These are phyloP conservation scores for Nymphalis urticae DNA, from an alignment of 2,888 invertebrate species.

Conservation along the genomic window DNA sequence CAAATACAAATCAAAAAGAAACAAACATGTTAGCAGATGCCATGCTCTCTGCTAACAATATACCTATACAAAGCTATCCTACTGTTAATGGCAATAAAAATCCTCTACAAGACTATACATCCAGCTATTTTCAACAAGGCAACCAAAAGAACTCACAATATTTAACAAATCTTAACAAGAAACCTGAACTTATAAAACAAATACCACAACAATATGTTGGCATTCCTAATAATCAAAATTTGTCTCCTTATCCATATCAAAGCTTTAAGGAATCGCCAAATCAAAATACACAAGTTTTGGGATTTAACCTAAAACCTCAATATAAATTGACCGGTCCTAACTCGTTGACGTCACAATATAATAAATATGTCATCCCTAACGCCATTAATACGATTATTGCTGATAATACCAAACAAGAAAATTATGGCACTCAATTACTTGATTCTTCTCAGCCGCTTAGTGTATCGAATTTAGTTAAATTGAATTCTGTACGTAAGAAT, in stretches of 20 bases:
- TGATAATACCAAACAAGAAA: conserved; percentile 30
- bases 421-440: conserved; percentile 34
- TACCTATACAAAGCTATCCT: neutral
- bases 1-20: neutral
- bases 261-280: conserved; percentile 17
- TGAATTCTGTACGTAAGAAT: conserved; percentile 43
- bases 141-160: no score
- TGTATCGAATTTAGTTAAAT: conserved; percentile 52
- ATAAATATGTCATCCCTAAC: conserved; percentile 14
- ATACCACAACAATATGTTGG: no score
- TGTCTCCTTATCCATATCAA: neutral
- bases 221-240: neutral
- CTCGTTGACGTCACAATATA: neutral
- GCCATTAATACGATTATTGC: conserved; percentile 19
- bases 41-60: neutral
- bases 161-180: no score
- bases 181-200: no score
- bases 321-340: neutral
- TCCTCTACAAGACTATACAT: no score
- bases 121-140: no score
- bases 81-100: no score
- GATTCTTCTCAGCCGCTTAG: conserved; percentile 44
- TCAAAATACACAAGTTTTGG: neutral
- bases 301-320: neutral
- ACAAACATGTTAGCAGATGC: neutral